Percentiles rank a stretch among this genome's conserved stretches.
Conservation (phyloP, 2,797 vertebrate genomes). For the Xiphorhynchus erythropygius region DNA sequence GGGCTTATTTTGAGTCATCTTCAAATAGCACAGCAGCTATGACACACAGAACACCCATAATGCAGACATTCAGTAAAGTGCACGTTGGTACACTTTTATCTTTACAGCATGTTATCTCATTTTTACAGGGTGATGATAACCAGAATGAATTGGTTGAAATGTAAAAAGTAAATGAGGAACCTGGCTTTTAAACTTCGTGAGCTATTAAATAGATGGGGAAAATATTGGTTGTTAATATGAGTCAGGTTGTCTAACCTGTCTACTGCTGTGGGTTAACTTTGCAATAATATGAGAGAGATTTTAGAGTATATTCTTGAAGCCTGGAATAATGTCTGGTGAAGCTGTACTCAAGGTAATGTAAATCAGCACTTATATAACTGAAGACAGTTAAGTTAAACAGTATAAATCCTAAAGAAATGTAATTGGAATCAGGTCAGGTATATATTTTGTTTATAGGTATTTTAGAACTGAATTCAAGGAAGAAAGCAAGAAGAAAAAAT, state of each 20-base stretch:
- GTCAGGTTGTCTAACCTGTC: not conserved
- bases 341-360: not conserved
- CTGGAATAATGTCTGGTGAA: not conserved
- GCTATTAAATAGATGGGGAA: not conserved
- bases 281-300: not conserved
- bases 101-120: conserved; percentile 16
- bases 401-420: not conserved
- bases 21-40: not conserved
- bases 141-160: conserved; percentile 8
- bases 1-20: not conserved
- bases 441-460: not conserved
- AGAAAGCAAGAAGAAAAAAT: not conserved
- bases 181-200: conserved; percentile 15
- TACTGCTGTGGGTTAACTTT: not conserved
- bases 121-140: not conserved
- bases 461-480: not conserved
- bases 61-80: not conserved
- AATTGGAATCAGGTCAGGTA: not conserved
- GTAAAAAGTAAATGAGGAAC: conserved; percentile 1
- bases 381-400: not conserved
- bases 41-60: conserved; percentile 14
- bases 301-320: not conserved
- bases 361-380: not conserved
- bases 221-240: not conserved
- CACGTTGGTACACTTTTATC: not conserved